Conservation (phyloP, 2,113 vertebrate species). For the Orientallactaga bullata region DNA sequence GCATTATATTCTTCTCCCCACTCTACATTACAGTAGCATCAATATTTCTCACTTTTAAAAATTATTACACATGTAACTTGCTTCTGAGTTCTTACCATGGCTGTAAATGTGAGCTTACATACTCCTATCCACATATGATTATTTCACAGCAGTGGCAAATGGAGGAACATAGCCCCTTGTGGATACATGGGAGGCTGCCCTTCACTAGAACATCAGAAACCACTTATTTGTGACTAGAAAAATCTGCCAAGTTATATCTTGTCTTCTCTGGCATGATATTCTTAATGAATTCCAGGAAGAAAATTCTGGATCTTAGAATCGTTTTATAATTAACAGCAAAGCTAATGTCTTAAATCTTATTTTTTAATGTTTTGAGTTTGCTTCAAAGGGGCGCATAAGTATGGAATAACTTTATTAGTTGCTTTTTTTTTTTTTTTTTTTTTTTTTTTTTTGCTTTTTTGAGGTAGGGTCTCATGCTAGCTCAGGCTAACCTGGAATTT, state of each 20-base stretch:
- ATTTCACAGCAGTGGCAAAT: neutral
- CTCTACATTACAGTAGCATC: neutral
- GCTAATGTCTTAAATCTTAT: neutral
- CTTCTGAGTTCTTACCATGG: neutral
- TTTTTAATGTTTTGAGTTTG: neutral
- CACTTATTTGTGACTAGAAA: neutral
- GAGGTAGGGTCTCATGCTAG: too few relatives aligned
- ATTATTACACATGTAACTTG: neutral
- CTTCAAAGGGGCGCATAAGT: neutral
- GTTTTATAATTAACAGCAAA: neutral
- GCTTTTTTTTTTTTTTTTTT: neutral
- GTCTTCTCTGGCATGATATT: neutral
- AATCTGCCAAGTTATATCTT: neutral
- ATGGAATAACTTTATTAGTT: neutral
- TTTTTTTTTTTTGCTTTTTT: too few relatives aligned
- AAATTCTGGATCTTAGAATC: neutral
- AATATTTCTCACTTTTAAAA: neutral
- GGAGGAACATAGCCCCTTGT: fast-evolving
- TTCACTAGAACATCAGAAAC: neutral
- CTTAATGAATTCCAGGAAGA: neutral
- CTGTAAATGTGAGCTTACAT: neutral
- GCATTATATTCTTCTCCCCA: neutral
- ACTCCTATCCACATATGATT: neutral
- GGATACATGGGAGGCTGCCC: neutral
- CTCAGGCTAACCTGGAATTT: too few relatives aligned